A percentile compares a stretch with the other conserved stretches of the same genome.
Conservation (phyloP, 2,113 vertebrate genomes). For the Nothoprocta perdicaria region DNA sequence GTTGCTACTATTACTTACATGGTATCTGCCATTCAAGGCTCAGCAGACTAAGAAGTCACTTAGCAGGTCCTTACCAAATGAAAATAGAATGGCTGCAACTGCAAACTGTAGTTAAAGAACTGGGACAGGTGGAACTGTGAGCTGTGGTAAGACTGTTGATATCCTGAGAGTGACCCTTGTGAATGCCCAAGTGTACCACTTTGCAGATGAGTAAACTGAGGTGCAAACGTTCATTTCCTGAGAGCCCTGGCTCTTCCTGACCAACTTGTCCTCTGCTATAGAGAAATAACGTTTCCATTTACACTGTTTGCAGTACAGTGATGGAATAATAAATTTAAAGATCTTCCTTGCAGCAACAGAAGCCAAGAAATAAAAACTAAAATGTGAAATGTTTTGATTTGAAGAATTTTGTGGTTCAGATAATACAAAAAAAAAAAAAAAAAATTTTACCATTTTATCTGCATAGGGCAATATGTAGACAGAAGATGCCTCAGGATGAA, state of each 20-base stretch:
- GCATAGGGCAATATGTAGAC: not conserved
- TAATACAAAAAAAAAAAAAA: not conserved
- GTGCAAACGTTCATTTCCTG: not conserved
- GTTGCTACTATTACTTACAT: not conserved
- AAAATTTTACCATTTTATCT: not conserved
- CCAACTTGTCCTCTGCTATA: not conserved
- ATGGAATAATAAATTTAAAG: not conserved
- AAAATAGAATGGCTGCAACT: not conserved
- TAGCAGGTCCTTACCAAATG: not conserved
- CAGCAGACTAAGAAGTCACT: not conserved
- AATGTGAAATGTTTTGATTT: conserved; percentile 4
- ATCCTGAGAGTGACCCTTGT: not conserved
- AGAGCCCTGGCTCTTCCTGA: not conserved
- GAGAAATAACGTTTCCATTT: not conserved
- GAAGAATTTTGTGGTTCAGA: not conserved
- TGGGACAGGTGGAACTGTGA: not conserved
- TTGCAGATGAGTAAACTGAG: not conserved
- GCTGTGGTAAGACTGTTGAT: not conserved
- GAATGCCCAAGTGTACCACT: not conserved
- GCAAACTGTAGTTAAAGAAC: not conserved
- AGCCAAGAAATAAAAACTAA: conserved; percentile 13
- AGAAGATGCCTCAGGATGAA: not conserved
- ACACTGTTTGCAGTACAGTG: not conserved
- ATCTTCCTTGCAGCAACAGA: not conserved
- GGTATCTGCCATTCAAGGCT: not conserved